Percentiles rank a stretch among this genome's conserved stretches.
Conservation (phyloP, 2,888 invertebrate genomes). For the Lordiphosa andalusiaca region DNA sequence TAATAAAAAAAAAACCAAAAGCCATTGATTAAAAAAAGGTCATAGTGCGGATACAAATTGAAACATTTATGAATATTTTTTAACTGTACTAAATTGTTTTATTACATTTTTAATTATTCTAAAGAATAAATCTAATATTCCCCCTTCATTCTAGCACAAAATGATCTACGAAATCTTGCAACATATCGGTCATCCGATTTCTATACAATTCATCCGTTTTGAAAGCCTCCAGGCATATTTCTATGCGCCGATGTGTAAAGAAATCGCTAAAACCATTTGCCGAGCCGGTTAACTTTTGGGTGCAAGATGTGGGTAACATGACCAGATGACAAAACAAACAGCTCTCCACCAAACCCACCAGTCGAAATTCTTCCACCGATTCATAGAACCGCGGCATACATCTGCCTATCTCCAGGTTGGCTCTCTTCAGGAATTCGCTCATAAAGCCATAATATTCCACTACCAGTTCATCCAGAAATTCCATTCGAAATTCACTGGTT, state of each 20-base stretch:
- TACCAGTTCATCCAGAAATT: constrained; percentile 81
- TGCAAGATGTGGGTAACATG: constrained; percentile 82
- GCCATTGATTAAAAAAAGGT: too few species aligned
- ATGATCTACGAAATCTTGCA: constrained; percentile 82
- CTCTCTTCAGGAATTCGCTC: constrained; percentile 78
- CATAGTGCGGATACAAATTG: too few species aligned
- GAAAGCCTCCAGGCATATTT: constrained; percentile 83
- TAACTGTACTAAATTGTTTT: too few species aligned
- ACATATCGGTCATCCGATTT: constrained; percentile 81
- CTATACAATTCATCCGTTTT: constrained; percentile 81
- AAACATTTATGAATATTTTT: too few species aligned
- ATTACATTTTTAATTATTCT: too few species aligned
- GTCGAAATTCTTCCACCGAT: constrained; percentile 80
- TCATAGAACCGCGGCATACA: constrained; percentile 81
- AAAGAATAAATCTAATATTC: too few species aligned
- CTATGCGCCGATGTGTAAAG: constrained; percentile 81
- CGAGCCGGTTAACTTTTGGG: constrained; percentile 81
- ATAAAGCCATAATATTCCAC: constrained; percentile 83
- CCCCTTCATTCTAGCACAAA: constrained; percentile 7
- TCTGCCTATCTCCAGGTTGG: constrained; percentile 79
- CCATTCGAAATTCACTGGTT: constrained; percentile 79
- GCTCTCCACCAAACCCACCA: constrained; percentile 82
- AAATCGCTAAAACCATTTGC: constrained; percentile 82
- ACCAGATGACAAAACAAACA: constrained; percentile 82
- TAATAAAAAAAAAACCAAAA: too few species aligned